A percentile compares a stretch with the other conserved stretches of the same genome.
phyloP scores from a whole-genome alignment of 2,797 vertebrate genomes.

The Odontamblyopus lacepedii region DNA sequence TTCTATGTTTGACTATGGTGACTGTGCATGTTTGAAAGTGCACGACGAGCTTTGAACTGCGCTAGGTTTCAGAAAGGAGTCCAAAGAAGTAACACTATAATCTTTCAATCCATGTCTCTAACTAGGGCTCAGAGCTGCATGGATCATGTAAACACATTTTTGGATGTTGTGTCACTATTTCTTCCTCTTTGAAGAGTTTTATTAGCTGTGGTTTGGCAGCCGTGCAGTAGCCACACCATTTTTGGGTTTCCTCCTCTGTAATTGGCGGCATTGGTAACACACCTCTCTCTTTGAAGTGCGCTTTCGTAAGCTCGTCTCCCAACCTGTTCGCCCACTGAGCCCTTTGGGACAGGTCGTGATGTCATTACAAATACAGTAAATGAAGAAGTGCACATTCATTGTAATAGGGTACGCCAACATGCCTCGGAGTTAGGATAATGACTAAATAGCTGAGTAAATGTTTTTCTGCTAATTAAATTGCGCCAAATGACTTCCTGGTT shows the following conservation, averaged over 20 bases:
- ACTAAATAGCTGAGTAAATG: slow-evolving; percentile 8
- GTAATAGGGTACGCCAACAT: slow-evolving; percentile 27
- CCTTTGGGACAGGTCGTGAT: slow-evolving; percentile 30
- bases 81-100: slow-evolving; percentile 33
- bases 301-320: slow-evolving; percentile 36
- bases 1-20: slow-evolving; percentile 54
- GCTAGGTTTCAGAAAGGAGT: slow-evolving; percentile 39
- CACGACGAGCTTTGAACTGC: slow-evolving; percentile 43
- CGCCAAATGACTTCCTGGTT: not conserved
- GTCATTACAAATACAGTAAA: slow-evolving; percentile 32
- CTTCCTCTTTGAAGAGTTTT: slow-evolving; percentile 50
- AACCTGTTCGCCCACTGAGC: slow-evolving; percentile 51
- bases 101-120: slow-evolving; percentile 40
- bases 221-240: slow-evolving; percentile 51
- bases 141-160: slow-evolving; percentile 42
- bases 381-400: slow-evolving; percentile 37
- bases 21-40: slow-evolving; percentile 58
- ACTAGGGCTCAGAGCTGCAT: slow-evolving; percentile 34
- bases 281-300: slow-evolving; percentile 57
- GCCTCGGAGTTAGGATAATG: slow-evolving; percentile 5
- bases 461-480: not conserved
- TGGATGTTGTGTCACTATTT: slow-evolving; percentile 46
- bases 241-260: slow-evolving; percentile 53
- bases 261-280: slow-evolving; percentile 54
- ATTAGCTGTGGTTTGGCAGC: slow-evolving; percentile 46